Conservation (phyloP, 2,797 vertebrate genomes). For the Diplodus sargus region DNA sequence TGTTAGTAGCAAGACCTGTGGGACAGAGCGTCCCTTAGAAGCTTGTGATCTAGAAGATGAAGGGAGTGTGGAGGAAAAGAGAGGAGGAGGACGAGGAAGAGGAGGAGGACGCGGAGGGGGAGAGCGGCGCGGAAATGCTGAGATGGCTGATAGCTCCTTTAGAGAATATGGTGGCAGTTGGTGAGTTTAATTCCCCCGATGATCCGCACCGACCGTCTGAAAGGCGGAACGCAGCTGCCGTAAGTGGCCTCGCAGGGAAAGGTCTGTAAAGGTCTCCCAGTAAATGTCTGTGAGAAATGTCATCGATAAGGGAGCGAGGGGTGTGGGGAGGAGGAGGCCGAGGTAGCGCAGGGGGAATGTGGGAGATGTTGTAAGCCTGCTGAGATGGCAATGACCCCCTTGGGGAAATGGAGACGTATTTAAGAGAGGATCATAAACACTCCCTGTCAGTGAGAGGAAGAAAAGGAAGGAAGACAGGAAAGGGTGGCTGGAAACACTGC, state of each 20-base stretch:
- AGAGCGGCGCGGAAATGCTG: conserved; percentile 42
- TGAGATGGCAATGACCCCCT: conserved; percentile 53
- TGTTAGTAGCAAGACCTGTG: conserved; percentile 61
- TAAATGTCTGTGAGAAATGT: conserved; percentile 73
- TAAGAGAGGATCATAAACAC: conserved; percentile 58
- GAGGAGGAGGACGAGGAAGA: conserved; percentile 28
- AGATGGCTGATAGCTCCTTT: conserved; percentile 66
- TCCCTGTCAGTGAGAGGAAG: conserved; percentile 30
- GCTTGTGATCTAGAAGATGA: conserved; percentile 61
- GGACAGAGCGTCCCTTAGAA: conserved; percentile 59
- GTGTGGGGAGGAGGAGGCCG: conserved; percentile 8
- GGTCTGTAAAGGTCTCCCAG: conserved; percentile 62
- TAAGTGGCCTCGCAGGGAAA: conserved; percentile 57
- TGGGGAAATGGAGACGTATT: conserved; percentile 54
- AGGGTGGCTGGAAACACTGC: background rate
- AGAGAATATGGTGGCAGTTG: conserved; percentile 65
- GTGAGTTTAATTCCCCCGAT: conserved; percentile 62
- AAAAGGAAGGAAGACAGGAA: conserved; percentile 7
- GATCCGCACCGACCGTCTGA: conserved; percentile 49
- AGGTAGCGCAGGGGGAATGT: conserved; percentile 9
- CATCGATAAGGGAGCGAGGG: conserved; percentile 44
- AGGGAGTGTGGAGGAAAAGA: conserved; percentile 40
- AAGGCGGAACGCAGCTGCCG: conserved; percentile 31
- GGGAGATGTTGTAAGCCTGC: conserved; percentile 47
- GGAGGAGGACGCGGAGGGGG: background rate